A percentile compares a stretch with the other conserved stretches of the same genome.
These are phyloP conservation scores for Phrynocephalus guinanensis DNA, from an alignment of 2,797 vertebrate species.

Conservation along the genomic window DNA sequence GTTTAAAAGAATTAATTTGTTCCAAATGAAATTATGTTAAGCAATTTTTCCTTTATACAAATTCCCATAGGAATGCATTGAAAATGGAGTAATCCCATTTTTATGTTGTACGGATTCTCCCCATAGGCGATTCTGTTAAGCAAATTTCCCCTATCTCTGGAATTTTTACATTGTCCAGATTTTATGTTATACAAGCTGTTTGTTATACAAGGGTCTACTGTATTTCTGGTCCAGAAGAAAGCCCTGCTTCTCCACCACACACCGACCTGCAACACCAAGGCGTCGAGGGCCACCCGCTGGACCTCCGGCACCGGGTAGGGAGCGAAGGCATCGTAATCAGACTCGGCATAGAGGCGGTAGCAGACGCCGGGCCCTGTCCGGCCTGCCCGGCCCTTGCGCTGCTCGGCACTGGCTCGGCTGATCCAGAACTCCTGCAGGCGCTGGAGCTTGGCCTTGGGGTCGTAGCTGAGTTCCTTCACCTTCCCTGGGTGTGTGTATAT, in stretches of 20 bases:
- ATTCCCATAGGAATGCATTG: too few relatives aligned
- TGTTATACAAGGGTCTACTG: too few relatives aligned
- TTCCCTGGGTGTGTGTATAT: slow-evolving; percentile 80
- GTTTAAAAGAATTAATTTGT: too few relatives aligned
- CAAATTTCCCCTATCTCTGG: too few relatives aligned
- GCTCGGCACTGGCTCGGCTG: slow-evolving; percentile 92
- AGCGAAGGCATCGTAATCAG: slow-evolving; percentile 88
- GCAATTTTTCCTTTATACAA: too few relatives aligned
- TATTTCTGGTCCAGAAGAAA: neutral
- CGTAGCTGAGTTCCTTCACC: slow-evolving; percentile 96
- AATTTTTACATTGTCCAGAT: too few relatives aligned
- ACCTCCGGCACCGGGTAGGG: slow-evolving; percentile 93
- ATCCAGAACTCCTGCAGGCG: slow-evolving; percentile 97
- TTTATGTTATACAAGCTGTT: too few relatives aligned
- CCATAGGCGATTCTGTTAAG: too few relatives aligned
- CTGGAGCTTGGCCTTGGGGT: slow-evolving; percentile 91
- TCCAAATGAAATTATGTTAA: too few relatives aligned
- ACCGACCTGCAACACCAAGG: slow-evolving; percentile 88
- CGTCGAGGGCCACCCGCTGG: slow-evolving; percentile 89
- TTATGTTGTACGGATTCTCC: too few relatives aligned
- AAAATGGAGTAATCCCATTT: too few relatives aligned
- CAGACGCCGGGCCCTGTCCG: slow-evolving; percentile 92
- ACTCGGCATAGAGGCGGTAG: slow-evolving; percentile 90
- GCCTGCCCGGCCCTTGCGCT: slow-evolving; percentile 92
- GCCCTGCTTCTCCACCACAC: neutral